Evolutionary conservation across 2,113 vertebrate genomes (phyloP).

Genomic region (Erythrocercus mccallii): DNA sequence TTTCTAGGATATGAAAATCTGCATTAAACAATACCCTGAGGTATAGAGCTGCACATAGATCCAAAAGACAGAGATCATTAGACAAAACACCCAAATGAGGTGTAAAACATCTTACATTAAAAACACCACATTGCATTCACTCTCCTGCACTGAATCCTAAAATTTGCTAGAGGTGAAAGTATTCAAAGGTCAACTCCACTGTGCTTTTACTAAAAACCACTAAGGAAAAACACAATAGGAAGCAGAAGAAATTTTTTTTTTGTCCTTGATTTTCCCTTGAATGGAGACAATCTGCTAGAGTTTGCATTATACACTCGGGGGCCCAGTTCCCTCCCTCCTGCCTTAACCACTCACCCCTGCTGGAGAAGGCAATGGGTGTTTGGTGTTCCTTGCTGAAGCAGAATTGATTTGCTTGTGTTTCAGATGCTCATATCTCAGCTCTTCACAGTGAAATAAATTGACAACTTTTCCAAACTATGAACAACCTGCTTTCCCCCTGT

Average conservation of each 20-base stretch:
- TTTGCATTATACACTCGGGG: background rate
- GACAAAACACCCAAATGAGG: background rate
- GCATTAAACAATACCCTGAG: background rate
- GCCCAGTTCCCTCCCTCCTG: background rate
- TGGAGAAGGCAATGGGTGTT: conserved; percentile 3
- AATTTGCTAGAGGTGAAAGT: background rate
- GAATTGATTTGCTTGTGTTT: conserved; percentile 15
- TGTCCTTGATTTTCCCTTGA: conserved; percentile 36
- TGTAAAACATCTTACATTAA: background rate
- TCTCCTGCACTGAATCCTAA: background rate
- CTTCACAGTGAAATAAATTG: background rate
- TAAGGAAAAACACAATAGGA: background rate
- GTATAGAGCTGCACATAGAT: background rate
- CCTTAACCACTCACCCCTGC: conserved; percentile 33
- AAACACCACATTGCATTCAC: background rate
- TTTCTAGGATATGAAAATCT: background rate
- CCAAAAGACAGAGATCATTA: background rate
- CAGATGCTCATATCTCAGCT: background rate
- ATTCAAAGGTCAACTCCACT: background rate
- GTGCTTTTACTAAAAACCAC: background rate
- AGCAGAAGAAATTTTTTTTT: background rate
- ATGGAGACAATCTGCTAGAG: background rate
- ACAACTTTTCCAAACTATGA: background rate
- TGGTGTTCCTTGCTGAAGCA: background rate
- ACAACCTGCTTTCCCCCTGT: background rate